Base-by-base conservation (phyloP, 2,888 invertebrate genomes). In the Lithophane ornitopus region DNA sequence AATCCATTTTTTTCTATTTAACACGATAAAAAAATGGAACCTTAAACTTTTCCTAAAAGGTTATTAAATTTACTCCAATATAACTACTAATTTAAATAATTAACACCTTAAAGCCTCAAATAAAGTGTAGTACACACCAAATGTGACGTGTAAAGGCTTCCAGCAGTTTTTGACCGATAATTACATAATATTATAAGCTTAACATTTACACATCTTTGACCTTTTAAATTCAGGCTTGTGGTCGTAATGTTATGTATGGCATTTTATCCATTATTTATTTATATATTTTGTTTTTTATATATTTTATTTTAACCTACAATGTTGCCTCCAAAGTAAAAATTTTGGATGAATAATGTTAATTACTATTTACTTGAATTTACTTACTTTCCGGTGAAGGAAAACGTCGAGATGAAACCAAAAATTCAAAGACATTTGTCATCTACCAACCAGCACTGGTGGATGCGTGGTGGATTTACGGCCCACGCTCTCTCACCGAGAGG, bases 131-230 rank as follows among this genome's bases (percentile, higher is more conserved):
- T 28, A 28, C 8, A 58, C 41, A 41, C 26, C 41, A 54, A 77
- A 78, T 66, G 73, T 73, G 56, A 62, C 12, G 59, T 61, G 3
- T 16, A 52, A 49, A 56, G 44, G 56, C 56, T 67, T 9, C n/a
- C 12, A 76, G 54, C 49, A 69, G 16, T 61, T 65, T 65, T 69
- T 65, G 65, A 44, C 41, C 59, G 28, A 34, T 81, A 83, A 83
- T 83, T 81, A 69, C 49, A 59, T 52, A 46, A 59, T 52, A 46
- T 46, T 76, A 58, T 52, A 54, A 68, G 59, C 68, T 49, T 49
- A 49, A 49, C 70, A 65, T 81, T 72, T 68, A 68, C 16, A 77
- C 70, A 62, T 72, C 56, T 61, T 44, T 81, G 52, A 72, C 79
- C 79, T 81, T 78, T 80, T 22, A 52, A 61, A 54, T 72, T 65